Base-by-base conservation (phyloP, 2,113 vertebrate species). In the Lates calcarifer region DNA sequence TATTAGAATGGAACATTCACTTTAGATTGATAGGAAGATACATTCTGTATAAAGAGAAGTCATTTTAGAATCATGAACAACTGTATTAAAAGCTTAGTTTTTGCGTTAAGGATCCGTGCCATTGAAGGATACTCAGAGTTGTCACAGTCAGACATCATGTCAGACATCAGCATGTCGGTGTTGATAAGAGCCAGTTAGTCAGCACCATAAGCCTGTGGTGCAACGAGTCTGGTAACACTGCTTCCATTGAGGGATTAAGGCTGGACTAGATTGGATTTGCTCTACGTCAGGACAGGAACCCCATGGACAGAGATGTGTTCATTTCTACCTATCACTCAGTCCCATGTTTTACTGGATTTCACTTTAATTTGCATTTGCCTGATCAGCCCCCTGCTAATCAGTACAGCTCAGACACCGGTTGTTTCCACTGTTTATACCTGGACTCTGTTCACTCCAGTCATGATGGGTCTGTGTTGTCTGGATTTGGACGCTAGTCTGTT, bases 201-300 rank as follows among this genome's bases (percentile, higher is more conserved):
- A 41, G 53, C 35, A 41, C 29, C n/a, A 18, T 66, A 31, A 76
- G 47, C 56, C 33, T 10, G 39, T 68, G 39, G 26, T 68, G 58
- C 43, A 29, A 22, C 12, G 43, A 56, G 55, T 77, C 71, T 77
- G 37, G 31, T 41, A 51, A 69, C 51, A 56, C 66, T 66, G 70
- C 81, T 71, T 81, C 71, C 85, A 80, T 75, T 84, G 60, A 81
- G 68, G 28, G 84, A 90, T 90, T 90, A 90, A 47, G 47, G 49
- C 79, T 78, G 73, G 57, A 67, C 53, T n/a, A 65, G 74, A 85
- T 84, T 87, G 68, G 85, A 89, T 90, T 89, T 89, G 39, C 39
- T 77, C 65, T 85, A 72, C 74, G 57, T 87, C 84, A 82, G 72
- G 53, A 79, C 79, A 45, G 56, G 51, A 79, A 55, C 60, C 64